Evolutionary conservation across 1,140 invertebrate species (phyloP).

Genomic region (Pseudomyrmex concolor): DNA sequence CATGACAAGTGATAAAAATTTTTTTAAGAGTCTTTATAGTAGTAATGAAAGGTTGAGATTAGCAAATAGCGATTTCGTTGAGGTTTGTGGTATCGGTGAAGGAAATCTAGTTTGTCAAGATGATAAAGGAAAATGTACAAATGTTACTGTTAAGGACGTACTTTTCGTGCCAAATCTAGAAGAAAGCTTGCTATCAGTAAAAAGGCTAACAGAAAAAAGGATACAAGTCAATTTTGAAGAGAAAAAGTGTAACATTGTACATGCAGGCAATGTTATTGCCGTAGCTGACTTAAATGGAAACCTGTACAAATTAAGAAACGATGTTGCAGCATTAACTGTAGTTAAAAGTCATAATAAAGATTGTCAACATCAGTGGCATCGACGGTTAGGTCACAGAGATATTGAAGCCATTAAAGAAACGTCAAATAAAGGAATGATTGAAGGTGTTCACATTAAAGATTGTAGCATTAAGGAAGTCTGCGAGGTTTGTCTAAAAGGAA

Average conservation of each 20-base stretch:
- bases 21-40: background rate
- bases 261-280: background rate
- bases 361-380: slow-evolving; percentile 15
- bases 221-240: slow-evolving; percentile 13
- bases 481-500: slow-evolving; percentile 10
- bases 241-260: background rate
- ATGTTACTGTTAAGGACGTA: slow-evolving; percentile 12
- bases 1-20: slow-evolving; percentile 33
- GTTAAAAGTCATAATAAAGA: background rate
- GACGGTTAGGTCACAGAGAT: background rate
- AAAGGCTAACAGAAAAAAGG: slow-evolving; percentile 21
- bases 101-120: background rate
- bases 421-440: background rate
- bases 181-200: slow-evolving; percentile 31
- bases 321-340: background rate
- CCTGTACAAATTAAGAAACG: slow-evolving; percentile 4
- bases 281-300: background rate
- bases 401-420: background rate
- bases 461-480: slow-evolving; percentile 4
- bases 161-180: slow-evolving; percentile 12
- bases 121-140: slow-evolving; percentile 4
- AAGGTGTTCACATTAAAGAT: slow-evolving; percentile 2
- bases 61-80: background rate
- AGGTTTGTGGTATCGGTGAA: background rate
- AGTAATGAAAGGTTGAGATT: background rate